These are phyloP conservation scores for Telmatochromis brachygnathus DNA, from an alignment of 2,113 vertebrate species.

Conservation along the genomic window DNA sequence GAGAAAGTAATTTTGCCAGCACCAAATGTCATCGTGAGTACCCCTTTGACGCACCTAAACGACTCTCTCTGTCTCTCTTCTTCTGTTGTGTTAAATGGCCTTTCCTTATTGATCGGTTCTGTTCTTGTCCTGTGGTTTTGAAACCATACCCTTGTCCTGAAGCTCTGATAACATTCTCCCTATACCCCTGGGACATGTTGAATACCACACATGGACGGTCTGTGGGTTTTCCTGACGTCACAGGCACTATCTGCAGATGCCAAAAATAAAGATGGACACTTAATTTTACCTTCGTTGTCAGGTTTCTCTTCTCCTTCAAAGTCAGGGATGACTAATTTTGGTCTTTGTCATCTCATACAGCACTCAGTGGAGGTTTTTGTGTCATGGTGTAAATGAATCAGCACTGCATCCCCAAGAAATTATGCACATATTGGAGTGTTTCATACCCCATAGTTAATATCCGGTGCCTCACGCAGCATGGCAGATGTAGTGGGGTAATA, in stretches of 20 bases:
- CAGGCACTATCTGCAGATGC: not conserved
- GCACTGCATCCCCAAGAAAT: not conserved
- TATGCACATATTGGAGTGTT: not conserved
- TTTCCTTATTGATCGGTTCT: slow-evolving; percentile 38
- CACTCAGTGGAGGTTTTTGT: not conserved
- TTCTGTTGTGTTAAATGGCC: slow-evolving; percentile 10
- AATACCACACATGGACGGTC: not conserved
- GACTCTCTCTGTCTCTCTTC: not conserved
- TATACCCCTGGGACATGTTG: not conserved
- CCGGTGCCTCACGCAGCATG: not conserved
- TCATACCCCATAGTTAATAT: not conserved
- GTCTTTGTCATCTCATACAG: not conserved
- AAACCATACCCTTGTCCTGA: slow-evolving; percentile 23
- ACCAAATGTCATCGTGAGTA: slow-evolving; percentile 17
- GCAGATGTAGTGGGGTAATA: not conserved
- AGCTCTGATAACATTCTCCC: slow-evolving; percentile 22
- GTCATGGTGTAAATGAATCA: not conserved
- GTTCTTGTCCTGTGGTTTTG: slow-evolving; percentile 40
- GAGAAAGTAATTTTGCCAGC: slow-evolving; percentile 20
- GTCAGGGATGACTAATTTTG: not conserved
- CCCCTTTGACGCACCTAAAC: not conserved
- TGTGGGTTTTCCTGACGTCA: slow-evolving; percentile 3
- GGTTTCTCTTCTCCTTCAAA: not conserved
- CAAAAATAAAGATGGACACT: not conserved
- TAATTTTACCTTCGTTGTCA: not conserved